Base-by-base conservation (phyloP, 2,797 vertebrate genomes). In the Thalassophryne amazonica region DNA sequence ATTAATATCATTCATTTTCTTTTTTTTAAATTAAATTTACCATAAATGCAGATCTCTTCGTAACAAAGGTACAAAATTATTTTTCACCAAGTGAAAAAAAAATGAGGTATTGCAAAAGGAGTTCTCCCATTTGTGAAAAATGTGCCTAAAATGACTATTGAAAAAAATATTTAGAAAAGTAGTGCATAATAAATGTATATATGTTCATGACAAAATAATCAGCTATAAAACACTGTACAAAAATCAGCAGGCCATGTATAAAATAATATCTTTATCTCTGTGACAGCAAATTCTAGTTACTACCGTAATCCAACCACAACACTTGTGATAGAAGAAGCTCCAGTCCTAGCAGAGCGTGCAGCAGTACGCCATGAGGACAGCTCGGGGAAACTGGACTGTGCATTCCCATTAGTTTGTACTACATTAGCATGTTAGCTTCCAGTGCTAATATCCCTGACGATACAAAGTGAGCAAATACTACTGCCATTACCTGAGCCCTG, bases 51-150 rank as follows among this genome's bases (percentile, higher is more conserved):
- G 95, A 96, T 98, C 93, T 98, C 93, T 96, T 95, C 93, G 95
- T 98, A 99, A 99, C 96, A 99, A 99, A 98, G 96, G 95, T 99
- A 99, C 94, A 98, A 99, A 99, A 99, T 96, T 95, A 98, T 97
- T 96, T 97, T 95, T 97, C 94, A 96, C 94, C 94, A 97, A 98
- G 94, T 97, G 96, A 95, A 98, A 98, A 98, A 98, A 98, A 99
- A 98, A 97, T 98, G 96, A 98, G 96, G 95, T 98, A 98, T 99
- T 97, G 96, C 96, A 99, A 99, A 99, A 97, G 94, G 96, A 99
- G 94, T 95, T 96, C 94, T 97, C 94, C 95, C 95, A 93, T 98
- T 94, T 95, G 94, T 97, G 96, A 97, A 97, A 97, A 98, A 97
- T 97, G 94, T 97, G 94, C 97, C 96, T 98, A 96, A 96, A 97